phyloP scores from a whole-genome alignment of 2,888 invertebrate species.

The Chydorus sphaericus region DNA sequence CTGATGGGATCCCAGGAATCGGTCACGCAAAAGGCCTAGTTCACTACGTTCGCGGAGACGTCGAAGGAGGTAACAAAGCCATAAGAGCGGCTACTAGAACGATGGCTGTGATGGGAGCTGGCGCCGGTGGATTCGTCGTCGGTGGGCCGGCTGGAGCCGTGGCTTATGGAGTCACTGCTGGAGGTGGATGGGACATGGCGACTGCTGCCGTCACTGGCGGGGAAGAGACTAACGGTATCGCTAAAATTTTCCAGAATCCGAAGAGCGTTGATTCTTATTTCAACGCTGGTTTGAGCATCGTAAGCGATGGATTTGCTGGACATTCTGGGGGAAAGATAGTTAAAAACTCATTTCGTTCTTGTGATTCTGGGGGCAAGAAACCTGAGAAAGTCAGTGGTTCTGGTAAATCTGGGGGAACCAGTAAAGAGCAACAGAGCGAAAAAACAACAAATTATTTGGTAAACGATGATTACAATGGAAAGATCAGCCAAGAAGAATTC shows the following conservation, averaged over 20 bases:
- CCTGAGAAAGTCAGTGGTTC: not conserved
- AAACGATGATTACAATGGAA: not conserved
- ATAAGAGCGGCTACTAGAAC: conserved; percentile 17
- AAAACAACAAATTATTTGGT: not conserved
- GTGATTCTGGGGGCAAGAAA: not conserved
- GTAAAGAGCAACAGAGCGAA: not conserved
- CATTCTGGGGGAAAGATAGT: not conserved
- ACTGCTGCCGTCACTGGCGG: not conserved
- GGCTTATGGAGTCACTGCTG: not conserved
- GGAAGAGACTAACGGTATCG: not conserved
- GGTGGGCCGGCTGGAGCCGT: conserved; percentile 10
- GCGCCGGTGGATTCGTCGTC: conserved; percentile 5
- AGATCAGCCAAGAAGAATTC: not conserved
- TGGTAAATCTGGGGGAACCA: not conserved
- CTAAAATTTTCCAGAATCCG: not conserved
- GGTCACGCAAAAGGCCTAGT: conserved; percentile 18
- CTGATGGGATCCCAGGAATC: conserved; percentile 17
- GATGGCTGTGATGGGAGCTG: conserved; percentile 14
- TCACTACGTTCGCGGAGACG: conserved; percentile 18
- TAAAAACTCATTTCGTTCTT: not conserved
- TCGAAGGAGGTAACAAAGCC: conserved; percentile 16
- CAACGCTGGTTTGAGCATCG: not conserved
- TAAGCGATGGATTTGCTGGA: not conserved
- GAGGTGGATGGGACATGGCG: not conserved
- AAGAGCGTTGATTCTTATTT: not conserved